These are phyloP conservation scores for Dendronephthya gigantea DNA, from an alignment of 64 coral and sea anemone genomes.

Conservation along the genomic window DNA sequence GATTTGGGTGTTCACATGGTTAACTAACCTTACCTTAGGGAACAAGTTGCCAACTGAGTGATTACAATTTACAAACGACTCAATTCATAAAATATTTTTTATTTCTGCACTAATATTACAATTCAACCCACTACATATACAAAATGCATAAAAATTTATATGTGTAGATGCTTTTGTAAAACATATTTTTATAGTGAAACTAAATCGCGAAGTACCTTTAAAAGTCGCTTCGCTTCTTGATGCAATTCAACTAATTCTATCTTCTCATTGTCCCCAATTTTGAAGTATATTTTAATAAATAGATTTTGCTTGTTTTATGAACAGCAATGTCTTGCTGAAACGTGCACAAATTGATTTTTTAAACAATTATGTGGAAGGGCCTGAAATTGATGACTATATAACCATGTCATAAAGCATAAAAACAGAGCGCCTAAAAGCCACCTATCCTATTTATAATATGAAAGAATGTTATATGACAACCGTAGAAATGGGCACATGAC, in stretches of 20 bases:
- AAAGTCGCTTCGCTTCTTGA: background rate
- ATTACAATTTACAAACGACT: background rate
- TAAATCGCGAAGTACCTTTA: background rate
- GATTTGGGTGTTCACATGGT: too few species aligned
- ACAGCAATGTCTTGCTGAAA: background rate
- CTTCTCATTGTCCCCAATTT: background rate
- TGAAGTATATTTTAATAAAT: background rate
- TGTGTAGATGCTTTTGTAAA: background rate
- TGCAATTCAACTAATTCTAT: background rate
- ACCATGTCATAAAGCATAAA: background rate
- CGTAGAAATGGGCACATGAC: too few species aligned
- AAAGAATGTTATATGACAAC: too few species aligned
- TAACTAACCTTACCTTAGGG: too few species aligned
- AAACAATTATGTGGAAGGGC: background rate
- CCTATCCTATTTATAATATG: too few species aligned
- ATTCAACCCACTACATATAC: slow-evolving; percentile 5
- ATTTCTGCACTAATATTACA: background rate
- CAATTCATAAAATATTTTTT: background rate
- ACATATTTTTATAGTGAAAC: background rate
- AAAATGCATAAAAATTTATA: slow-evolving; percentile 13
- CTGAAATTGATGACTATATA: background rate
- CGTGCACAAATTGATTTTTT: background rate
- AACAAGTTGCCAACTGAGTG: too few species aligned
- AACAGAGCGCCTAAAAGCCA: too few species aligned
- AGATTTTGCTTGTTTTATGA: background rate